A percentile compares a stretch with the other conserved stretches of the same genome.
phyloP scores from a whole-genome alignment of 2,797 vertebrate genomes.

The Brotogeris chrysoptera region DNA sequence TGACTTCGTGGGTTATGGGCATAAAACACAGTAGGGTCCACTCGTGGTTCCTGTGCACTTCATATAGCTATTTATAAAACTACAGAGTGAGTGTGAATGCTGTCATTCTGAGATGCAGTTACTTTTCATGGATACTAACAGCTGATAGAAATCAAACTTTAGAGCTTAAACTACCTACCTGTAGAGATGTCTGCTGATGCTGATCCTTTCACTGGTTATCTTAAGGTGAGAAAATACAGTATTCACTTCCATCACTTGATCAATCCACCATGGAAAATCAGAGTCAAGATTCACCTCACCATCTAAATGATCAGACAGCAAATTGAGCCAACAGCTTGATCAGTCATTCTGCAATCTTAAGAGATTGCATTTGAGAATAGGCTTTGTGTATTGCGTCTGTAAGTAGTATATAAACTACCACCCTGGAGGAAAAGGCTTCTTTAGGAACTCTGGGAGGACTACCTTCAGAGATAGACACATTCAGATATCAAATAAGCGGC shows the following conservation, averaged over 20 bases:
- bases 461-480: constrained; percentile 43
- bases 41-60: not conserved
- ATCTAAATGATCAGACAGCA: constrained; percentile 27
- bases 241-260: constrained; percentile 9
- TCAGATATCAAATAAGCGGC: not conserved
- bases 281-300: constrained; percentile 34
- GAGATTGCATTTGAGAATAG: not conserved
- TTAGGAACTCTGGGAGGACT: constrained; percentile 11
- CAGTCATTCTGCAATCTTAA: not conserved
- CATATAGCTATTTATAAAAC: not conserved
- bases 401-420: not conserved
- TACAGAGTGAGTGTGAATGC: not conserved
- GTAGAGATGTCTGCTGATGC: not conserved
- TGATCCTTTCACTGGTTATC: not conserved
- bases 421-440: not conserved
- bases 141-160: not conserved
- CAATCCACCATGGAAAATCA: not conserved
- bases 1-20: not conserved
- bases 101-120: not conserved
- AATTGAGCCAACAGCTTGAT: constrained; percentile 29
- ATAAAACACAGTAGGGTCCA: not conserved
- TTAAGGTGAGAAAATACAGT: constrained; percentile 2
- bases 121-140: not conserved
- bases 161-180: constrained; percentile 19
- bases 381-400: not conserved